Conservation (phyloP, 2,113 vertebrate genomes). For the Pipa parva region DNA sequence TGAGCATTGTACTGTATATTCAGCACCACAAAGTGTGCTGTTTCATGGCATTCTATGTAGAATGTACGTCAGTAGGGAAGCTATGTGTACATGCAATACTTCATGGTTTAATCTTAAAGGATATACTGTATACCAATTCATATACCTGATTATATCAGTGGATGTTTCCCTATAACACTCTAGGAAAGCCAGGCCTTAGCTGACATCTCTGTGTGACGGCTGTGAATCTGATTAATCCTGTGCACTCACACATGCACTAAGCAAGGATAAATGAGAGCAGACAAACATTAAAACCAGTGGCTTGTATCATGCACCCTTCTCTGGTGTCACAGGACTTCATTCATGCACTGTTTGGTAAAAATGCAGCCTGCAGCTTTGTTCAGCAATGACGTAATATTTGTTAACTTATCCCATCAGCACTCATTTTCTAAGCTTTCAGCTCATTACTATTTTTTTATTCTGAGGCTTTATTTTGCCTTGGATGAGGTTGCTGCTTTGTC, state of each 20-base stretch:
- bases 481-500: constrained; percentile 27
- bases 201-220: too few relatives aligned
- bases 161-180: too few relatives aligned
- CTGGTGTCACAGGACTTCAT: background rate
- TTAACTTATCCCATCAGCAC: constrained; percentile 9
- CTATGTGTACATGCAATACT: too few relatives aligned
- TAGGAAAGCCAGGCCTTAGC: too few relatives aligned
- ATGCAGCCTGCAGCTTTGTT: background rate
- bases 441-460: constrained; percentile 29
- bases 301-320: background rate
- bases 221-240: too few relatives aligned
- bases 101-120: too few relatives aligned
- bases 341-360: background rate
- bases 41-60: too few relatives aligned
- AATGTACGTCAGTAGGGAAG: too few relatives aligned
- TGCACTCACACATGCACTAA: background rate
- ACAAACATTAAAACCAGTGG: background rate
- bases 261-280: background rate
- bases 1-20: too few relatives aligned
- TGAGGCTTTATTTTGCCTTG: constrained; percentile 15
- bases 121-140: too few relatives aligned
- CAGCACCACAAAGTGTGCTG: too few relatives aligned
- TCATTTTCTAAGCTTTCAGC: constrained; percentile 6
- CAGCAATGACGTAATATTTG: constrained; percentile 25
- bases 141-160: too few relatives aligned